Conservation (phyloP, 2,797 vertebrate species). For the Periparus ater region DNA sequence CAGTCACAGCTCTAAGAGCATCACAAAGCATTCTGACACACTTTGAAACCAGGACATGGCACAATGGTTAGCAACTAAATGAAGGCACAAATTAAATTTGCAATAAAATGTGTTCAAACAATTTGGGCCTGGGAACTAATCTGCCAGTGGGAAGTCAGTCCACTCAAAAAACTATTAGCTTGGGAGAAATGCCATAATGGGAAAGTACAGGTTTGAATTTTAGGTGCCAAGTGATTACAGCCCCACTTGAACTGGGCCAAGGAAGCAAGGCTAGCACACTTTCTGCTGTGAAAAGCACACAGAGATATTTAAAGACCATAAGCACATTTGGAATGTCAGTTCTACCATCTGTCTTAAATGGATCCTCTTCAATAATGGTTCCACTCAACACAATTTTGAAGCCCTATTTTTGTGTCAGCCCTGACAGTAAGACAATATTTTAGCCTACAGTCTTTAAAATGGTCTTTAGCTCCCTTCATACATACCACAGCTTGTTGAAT, state of each 20-base stretch:
- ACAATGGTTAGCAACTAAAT: neutral
- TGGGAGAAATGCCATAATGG: neutral
- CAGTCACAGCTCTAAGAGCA: neutral
- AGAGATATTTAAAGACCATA: conserved; percentile 10
- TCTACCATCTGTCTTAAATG: conserved; percentile 35
- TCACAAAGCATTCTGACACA: neutral
- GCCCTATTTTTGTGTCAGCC: neutral
- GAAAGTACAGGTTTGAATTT: neutral
- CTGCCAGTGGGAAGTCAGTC: neutral
- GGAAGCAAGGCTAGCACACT: neutral
- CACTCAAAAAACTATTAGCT: neutral
- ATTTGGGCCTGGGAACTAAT: neutral
- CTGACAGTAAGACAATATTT: neutral
- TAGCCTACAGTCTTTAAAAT: neutral
- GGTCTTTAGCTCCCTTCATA: neutral
- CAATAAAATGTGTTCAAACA: neutral
- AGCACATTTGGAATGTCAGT: neutral
- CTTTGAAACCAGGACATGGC: neutral
- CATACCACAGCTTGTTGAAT: neutral
- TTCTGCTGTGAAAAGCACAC: neutral
- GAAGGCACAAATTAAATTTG: neutral
- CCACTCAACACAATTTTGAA: neutral
- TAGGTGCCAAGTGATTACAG: conserved; percentile 3
- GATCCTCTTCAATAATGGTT: neutral
- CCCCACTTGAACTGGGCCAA: neutral